Base-by-base conservation (phyloP, 2,797 vertebrate genomes). In the Chiloscyllium punctatum region DNA sequence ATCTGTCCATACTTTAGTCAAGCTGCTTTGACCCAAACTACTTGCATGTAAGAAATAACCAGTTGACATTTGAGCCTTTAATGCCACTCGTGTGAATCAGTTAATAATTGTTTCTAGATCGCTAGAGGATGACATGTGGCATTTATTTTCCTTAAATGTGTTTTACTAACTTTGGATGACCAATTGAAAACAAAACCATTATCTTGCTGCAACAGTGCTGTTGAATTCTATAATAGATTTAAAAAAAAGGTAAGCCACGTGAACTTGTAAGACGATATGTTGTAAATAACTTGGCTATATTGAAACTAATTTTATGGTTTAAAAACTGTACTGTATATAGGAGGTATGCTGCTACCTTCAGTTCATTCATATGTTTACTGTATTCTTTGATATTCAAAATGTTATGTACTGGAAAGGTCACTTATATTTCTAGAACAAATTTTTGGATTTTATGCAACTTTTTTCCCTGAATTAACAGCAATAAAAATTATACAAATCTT, bases 341-440 rank as follows among this genome's bases (percentile, higher is more conserved):
- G 97, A 97, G 97, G 98, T 97, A 97, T 97, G 97, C 97, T 97
- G 96, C 96, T 97, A 97, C 98, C 98, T 98, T 98, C 97, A 97
- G 97, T 97, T 98, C 97, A 97, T 97, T 98, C 98, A 97, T 98
- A 98, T 98, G 98, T 99, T 98, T 98, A 98, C 98, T 98, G 98
- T 98, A 98, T 98, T 97, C 98, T 98, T 98, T 99, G 98, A 99
- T 98, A 98, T 98, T 97, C 98, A 97, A 98, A 98, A 98, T 98
- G 97, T 97, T 97, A 97, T 97, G 97, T 98, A 98, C 98, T 98
- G 98, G 98, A 98, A 98, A 98, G 98, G 98, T 98, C 97, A 98
- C 98, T 98, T 98, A 98, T 98, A 98, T 99, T 99, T 99, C 98
- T 98, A 98, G 98, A 98, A 98, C 97, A 98, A 98, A 98, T 98